A percentile compares a stretch with the other conserved stretches of the same genome.
Evolutionary conservation across 2,113 vertebrate genomes (phyloP).

Genomic region (Electrona antarctica): DNA sequence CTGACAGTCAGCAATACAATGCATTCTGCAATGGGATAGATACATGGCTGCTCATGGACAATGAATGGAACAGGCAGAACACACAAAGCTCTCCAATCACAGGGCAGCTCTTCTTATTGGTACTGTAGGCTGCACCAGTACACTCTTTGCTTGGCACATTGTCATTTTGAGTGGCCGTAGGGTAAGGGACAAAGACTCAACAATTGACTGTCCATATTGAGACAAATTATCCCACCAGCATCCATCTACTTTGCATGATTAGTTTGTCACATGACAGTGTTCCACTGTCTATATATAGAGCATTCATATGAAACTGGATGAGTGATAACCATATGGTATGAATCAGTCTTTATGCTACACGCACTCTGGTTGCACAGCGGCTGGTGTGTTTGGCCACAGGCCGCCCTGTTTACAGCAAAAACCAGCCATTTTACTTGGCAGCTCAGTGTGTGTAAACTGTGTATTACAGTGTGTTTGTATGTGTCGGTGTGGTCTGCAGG

Average conservation of each 20-base stretch:
- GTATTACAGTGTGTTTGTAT: background rate
- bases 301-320: conserved; percentile 1
- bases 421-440: conserved; percentile 43
- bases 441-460: conserved; percentile 9
- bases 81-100: conserved; percentile 21
- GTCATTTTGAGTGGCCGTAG: conserved; percentile 26
- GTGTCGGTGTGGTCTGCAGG: conserved; percentile 37
- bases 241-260: conserved; percentile 9
- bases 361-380: conserved; percentile 29
- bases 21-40: conserved; percentile 18
- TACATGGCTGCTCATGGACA: conserved; percentile 42
- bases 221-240: conserved; percentile 35
- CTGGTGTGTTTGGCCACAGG: conserved; percentile 27
- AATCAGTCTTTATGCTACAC: conserved; percentile 43
- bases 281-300: background rate
- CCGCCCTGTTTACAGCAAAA: conserved; percentile 54
- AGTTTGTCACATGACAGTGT: conserved; percentile 12
- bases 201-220: conserved; percentile 18
- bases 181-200: background rate
- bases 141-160: conserved; percentile 37
- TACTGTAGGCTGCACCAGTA: background rate
- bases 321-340: conserved; percentile 42
- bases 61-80: conserved; percentile 37
- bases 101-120: conserved; percentile 34
- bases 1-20: conserved; percentile 48